Evolutionary conservation across 37 sponge, comb jelly and placozoan genomes (phyloP).

Genomic region (Hormiphora californensis): DNA sequence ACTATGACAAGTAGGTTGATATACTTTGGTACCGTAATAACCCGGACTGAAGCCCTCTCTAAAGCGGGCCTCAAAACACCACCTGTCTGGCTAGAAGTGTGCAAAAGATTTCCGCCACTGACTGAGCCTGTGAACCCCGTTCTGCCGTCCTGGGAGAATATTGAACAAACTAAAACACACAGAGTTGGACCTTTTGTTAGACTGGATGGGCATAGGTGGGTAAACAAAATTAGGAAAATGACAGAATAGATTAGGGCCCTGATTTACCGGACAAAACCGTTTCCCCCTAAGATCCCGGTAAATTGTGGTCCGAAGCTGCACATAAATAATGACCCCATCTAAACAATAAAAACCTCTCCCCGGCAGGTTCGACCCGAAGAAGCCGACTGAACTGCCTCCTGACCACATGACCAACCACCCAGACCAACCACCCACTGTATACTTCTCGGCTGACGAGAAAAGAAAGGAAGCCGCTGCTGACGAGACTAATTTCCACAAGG

Average conservation of each 20-base stretch:
- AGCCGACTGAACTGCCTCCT: slow-evolving; percentile 13
- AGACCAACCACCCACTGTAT: slow-evolving; percentile 15
- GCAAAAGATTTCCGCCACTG: slow-evolving; percentile 10
- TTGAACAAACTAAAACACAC: background rate
- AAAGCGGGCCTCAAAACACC: background rate
- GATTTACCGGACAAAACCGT: no score
- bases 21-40: slow-evolving; percentile 38
- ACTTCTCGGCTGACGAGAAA: slow-evolving; percentile 43
- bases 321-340: no score
- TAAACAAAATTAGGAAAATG: no score
- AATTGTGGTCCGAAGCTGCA: no score
- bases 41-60: slow-evolving; percentile 8
- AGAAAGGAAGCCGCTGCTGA: no score
- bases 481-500: no score
- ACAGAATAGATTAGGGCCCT: no score
- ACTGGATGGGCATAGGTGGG: slow-evolving; percentile 43
- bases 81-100: slow-evolving; percentile 24
- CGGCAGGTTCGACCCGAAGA: slow-evolving; percentile 39
- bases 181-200: slow-evolving; percentile 1
- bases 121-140: background rate
- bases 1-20: slow-evolving; percentile 13
- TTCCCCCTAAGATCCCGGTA: no score
- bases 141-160: slow-evolving; percentile 26
- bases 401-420: slow-evolving; percentile 1
- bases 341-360: no score